Percentiles rank a stretch among this genome's conserved stretches.
Conservation (phyloP, 2,888 invertebrate species). For the Gymnoscelis rufifasciata region DNA sequence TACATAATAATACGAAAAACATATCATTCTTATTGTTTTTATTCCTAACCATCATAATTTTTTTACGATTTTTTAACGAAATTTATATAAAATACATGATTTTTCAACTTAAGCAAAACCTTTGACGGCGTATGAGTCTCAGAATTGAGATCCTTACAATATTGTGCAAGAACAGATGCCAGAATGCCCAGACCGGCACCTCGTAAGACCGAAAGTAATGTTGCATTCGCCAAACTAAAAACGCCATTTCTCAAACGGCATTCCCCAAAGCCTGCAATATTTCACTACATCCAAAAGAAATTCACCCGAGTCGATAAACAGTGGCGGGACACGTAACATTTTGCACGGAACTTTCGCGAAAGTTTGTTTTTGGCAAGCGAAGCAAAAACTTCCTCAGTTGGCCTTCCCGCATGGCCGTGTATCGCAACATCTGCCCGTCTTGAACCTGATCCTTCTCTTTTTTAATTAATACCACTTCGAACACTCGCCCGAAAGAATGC, state of each 20-base stretch:
- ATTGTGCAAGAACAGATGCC: background rate
- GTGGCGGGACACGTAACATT: conserved; percentile 30
- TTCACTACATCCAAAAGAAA: conserved; percentile 22
- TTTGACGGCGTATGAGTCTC: background rate
- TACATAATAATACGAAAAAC: too few relatives aligned
- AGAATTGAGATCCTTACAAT: background rate
- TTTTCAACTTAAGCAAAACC: background rate
- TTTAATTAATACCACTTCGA: conserved; percentile 78
- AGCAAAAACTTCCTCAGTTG: conserved; percentile 30
- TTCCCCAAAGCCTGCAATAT: conserved; percentile 16
- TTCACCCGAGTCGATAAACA: conserved; percentile 28
- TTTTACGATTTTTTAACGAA: too few relatives aligned
- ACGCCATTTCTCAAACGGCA: conserved; percentile 5
- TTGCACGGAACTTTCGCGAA: conserved; percentile 34
- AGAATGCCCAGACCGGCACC: too few relatives aligned
- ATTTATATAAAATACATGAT: too few relatives aligned
- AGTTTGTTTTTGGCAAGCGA: conserved; percentile 44
- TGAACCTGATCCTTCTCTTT: conserved; percentile 63
- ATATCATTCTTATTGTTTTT: too few relatives aligned
- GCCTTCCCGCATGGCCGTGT: conserved; percentile 32
- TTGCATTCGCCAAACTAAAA: background rate
- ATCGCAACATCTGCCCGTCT: conserved; percentile 41
- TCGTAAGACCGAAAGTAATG: background rate
- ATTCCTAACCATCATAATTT: too few relatives aligned
- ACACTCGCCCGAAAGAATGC: conserved; percentile 72